These are phyloP conservation scores for Lycodopsis pacificus DNA, from an alignment of 2,797 vertebrate genomes.

Conservation along the genomic window DNA sequence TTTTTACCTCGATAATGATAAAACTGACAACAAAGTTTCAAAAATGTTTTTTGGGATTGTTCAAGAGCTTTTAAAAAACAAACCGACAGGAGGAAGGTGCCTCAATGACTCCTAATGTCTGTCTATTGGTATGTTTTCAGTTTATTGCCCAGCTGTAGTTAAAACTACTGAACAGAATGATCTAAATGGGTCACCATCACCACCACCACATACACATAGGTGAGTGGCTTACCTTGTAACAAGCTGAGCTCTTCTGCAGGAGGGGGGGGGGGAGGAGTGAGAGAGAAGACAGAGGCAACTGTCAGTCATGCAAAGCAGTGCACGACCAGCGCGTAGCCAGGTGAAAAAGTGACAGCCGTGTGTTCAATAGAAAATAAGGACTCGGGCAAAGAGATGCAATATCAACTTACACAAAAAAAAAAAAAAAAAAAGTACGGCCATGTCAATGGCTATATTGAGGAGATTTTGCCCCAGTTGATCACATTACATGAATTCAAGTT, in stretches of 20 bases:
- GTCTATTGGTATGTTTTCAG: background rate
- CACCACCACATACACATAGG: constrained; percentile 74
- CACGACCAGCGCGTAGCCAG: constrained; percentile 47
- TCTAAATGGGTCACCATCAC: constrained; percentile 46
- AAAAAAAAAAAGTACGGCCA: background rate
- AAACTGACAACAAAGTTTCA: background rate
- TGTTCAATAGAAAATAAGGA: constrained; percentile 42
- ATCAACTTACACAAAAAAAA: constrained; percentile 10
- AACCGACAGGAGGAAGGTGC: background rate
- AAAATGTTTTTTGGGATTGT: background rate
- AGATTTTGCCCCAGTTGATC: background rate
- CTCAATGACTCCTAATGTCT: background rate
- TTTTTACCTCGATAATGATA: background rate
- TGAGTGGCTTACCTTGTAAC: constrained; percentile 85
- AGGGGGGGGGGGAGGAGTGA: constrained; percentile 53
- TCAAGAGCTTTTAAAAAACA: background rate
- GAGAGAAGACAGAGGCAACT: constrained; percentile 83
- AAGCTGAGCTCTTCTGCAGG: constrained; percentile 85
- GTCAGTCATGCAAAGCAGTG: constrained; percentile 89
- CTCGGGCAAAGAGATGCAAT: constrained; percentile 12
- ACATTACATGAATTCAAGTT: constrained; percentile 9
- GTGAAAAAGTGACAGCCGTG: constrained; percentile 54
- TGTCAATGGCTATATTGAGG: background rate
- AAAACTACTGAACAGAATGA: constrained; percentile 36
- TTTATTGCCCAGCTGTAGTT: constrained; percentile 58